Percentiles rank a stretch among this genome's conserved stretches.
These are phyloP conservation scores for Spermophilus dauricus DNA, from an alignment of 2,113 vertebrate species.

Conservation along the genomic window DNA sequence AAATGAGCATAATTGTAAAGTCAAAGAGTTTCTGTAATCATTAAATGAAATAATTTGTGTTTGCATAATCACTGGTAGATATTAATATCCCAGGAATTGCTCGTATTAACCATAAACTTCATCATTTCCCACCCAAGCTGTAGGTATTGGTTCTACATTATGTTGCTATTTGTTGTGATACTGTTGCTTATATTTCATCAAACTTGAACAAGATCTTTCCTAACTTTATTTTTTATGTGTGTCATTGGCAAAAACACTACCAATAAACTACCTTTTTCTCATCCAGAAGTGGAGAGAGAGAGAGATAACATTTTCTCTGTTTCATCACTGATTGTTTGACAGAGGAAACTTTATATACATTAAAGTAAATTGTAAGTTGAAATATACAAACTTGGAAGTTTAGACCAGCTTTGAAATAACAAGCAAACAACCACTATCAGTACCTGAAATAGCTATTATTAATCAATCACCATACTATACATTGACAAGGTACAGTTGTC, in stretches of 20 bases:
- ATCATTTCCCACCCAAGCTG: background rate
- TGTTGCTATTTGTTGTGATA: background rate
- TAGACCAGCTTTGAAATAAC: background rate
- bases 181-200: background rate
- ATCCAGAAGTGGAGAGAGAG: background rate
- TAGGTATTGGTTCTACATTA: background rate
- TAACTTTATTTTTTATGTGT: background rate
- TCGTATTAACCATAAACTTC: background rate
- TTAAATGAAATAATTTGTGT: background rate
- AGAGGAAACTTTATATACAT: background rate
- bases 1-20: background rate
- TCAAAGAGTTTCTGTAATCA: background rate
- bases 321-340: background rate
- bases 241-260: background rate
- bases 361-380: conserved; percentile 16
- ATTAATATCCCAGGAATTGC: background rate
- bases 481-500: background rate
- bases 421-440: background rate
- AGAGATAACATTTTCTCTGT: background rate
- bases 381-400: background rate
- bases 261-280: background rate
- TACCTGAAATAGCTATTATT: background rate
- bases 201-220: background rate
- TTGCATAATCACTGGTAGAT: background rate
- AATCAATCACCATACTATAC: background rate